Evolutionary conservation across 2,797 vertebrate species (phyloP), one percentile per base, ranked within the genome.

Genomic region (Acestrorhynchus altus): DNA sequence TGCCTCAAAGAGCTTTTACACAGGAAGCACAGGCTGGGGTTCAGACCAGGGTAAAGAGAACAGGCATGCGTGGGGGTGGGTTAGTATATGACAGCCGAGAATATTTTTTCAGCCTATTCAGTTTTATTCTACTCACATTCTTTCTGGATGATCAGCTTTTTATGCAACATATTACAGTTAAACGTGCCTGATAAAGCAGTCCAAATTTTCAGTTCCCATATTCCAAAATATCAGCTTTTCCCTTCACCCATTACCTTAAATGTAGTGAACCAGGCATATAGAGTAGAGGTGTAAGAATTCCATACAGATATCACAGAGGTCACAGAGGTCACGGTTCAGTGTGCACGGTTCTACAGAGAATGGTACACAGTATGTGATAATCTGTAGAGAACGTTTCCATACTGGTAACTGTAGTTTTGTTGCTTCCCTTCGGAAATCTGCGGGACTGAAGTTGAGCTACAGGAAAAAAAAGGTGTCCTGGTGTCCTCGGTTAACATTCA

Each of bases 401-500:
- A n/a, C n/a, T n/a, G n/a, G n/a, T n/a, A n/a, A n/a, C n/a, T n/a
- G n/a, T n/a, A n/a, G n/a, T n/a, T n/a, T n/a, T n/a, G n/a, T n/a
- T n/a, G n/a, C n/a, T n/a, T n/a, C n/a, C n/a, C n/a, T n/a, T n/a
- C n/a, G n/a, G n/a, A 18, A 18, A n/a, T 51, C 16, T 6, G 47
- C 16, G 52, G 52, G 52, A 24, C 10, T 11, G n/a, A 44, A 13
- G 61, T 4, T 22, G 39, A 20, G 35, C 57, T 35, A 60, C 26
- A 31, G 7, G 46, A 5, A 16, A 47, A 15, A 22, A 15, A 13
- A 40, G n/a, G 8, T 69, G 54, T 22, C 77, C 79, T 81, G 94
- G 96, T 93, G 92, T 90, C 91, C 94, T 91, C 92, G 90, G 94
- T 82, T 95, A 99, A 99, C 98, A 99, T 99, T 99, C 98, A 99